phyloP scores from a whole-genome alignment of 2,113 vertebrate species.

The Antechinus stuartii region DNA sequence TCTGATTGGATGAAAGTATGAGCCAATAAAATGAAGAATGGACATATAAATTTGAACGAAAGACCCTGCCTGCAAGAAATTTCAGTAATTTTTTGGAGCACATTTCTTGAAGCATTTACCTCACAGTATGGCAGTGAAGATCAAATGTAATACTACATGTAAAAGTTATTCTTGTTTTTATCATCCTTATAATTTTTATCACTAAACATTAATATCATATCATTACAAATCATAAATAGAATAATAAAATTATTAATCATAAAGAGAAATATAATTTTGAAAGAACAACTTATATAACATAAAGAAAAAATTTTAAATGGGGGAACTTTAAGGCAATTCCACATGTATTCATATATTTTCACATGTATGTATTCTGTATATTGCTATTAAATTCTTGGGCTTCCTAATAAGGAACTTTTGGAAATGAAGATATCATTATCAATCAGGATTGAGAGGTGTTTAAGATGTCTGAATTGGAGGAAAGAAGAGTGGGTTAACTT shows the following conservation, averaged over 20 bases:
- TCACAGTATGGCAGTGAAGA: neutral
- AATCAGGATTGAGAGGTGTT: neutral
- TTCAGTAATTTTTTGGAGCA: neutral
- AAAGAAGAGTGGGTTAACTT: neutral
- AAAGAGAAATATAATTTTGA: neutral
- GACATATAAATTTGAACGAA: neutral
- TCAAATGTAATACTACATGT: neutral
- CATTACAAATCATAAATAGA: neutral
- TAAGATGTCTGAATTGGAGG: neutral
- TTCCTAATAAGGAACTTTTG: neutral
- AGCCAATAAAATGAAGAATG: neutral
- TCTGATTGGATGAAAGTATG: neutral
- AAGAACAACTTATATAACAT: neutral
- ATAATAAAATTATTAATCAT: too few relatives aligned
- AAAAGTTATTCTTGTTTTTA: neutral
- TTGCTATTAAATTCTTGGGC: neutral
- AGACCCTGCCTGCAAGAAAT: neutral
- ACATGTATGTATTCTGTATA: neutral
- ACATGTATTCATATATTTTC: neutral
- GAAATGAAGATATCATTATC: neutral
- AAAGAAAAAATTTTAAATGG: neutral
- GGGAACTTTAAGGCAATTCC: neutral
- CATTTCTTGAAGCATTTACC: too few relatives aligned
- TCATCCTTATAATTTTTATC: neutral
- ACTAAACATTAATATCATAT: neutral